Evolutionary conservation across 2,797 vertebrate species (phyloP).

Genomic region (Nannoperca obscura): DNA sequence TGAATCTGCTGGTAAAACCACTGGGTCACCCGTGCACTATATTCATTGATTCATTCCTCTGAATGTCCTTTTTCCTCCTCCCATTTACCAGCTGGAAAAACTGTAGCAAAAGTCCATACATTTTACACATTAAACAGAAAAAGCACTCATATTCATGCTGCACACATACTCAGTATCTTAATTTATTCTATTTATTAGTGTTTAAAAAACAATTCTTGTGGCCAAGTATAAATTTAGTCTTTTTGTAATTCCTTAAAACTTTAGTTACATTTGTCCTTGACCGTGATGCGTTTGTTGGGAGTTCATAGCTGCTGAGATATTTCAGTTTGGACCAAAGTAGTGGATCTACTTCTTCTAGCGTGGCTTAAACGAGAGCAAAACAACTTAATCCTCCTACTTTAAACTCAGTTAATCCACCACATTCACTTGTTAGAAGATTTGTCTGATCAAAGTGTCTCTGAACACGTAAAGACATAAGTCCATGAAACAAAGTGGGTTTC

Average conservation of each 20-base stretch:
- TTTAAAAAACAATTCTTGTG: background rate
- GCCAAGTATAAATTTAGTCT: background rate
- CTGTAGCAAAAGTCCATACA: conserved; percentile 45
- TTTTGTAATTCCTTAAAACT: background rate
- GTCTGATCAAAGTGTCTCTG: conserved; percentile 67
- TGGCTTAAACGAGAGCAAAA: conserved; percentile 23
- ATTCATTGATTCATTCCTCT: conserved; percentile 50
- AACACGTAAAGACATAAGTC: conserved; percentile 58
- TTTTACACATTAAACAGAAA: conserved; percentile 43
- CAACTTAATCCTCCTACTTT: conserved; percentile 56
- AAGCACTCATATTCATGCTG: conserved; percentile 1
- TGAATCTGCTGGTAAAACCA: conserved; percentile 42
- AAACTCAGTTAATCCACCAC: conserved; percentile 56
- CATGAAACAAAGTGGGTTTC: conserved; percentile 26
- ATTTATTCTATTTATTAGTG: background rate
- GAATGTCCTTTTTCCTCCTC: conserved; percentile 4
- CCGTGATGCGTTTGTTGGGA: background rate
- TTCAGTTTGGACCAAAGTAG: background rate
- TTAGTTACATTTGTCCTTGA: background rate
- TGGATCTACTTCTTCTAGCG: background rate
- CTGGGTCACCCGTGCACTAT: background rate
- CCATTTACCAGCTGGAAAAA: conserved; percentile 37
- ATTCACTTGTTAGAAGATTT: conserved; percentile 42
- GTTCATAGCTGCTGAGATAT: background rate
- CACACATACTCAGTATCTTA: background rate